Evolutionary conservation across 2,888 invertebrate species (phyloP).

Genomic region (Hypena proboscidalis): DNA sequence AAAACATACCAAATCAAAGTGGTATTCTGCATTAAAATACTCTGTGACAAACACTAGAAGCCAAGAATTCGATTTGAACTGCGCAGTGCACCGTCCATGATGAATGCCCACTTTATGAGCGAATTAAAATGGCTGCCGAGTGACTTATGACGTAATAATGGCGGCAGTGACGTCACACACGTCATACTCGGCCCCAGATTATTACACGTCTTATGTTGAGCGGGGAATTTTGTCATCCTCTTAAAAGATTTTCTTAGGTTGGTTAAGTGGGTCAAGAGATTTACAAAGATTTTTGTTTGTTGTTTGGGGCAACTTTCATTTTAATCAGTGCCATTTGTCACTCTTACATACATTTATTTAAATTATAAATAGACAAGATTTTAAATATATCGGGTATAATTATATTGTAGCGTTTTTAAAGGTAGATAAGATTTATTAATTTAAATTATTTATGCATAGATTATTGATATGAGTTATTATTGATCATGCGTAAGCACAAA

Average conservation of each 20-base stretch:
- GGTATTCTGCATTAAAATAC: neutral
- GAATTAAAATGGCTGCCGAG: conserved; percentile 62
- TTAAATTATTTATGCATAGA: too few species aligned
- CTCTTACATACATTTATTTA: too few species aligned
- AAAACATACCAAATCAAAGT: neutral
- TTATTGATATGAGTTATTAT: too few species aligned
- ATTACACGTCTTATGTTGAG: conserved; percentile 13
- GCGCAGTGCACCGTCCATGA: conserved; percentile 51
- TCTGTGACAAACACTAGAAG: conserved; percentile 22
- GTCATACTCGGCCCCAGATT: conserved; percentile 23
- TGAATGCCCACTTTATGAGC: conserved; percentile 63
- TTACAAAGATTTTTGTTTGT: too few species aligned
- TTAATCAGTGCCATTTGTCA: too few species aligned
- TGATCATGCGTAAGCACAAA: too few species aligned
- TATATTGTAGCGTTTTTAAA: too few species aligned
- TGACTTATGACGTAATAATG: conserved; percentile 66
- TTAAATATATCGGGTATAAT: too few species aligned
- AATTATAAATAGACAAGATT: too few species aligned
- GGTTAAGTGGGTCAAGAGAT: too few species aligned
- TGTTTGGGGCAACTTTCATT: too few species aligned
- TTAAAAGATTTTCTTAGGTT: neutral
- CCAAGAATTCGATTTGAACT: conserved; percentile 60
- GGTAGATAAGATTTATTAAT: too few species aligned
- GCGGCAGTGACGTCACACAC: conserved; percentile 26
- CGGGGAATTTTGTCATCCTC: conserved; percentile 5